Evolutionary conservation across 30 jellyfish, hydroid and myxozoan species (phyloP).

Genomic region (Mastigias papua): DNA sequence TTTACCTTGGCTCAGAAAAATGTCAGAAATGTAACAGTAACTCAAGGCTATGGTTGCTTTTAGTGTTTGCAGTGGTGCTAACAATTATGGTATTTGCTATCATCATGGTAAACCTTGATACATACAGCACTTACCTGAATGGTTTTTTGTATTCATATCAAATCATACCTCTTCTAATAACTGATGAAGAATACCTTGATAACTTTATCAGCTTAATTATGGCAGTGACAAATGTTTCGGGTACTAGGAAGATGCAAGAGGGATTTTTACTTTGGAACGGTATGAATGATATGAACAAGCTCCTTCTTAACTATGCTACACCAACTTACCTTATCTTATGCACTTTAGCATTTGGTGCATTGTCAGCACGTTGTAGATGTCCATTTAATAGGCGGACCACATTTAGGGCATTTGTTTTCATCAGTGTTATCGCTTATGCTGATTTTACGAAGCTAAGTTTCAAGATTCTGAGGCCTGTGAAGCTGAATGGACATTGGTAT

Average conservation of each 20-base stretch:
- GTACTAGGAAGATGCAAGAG: conserved; percentile 49
- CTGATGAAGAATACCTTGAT: conserved; percentile 20
- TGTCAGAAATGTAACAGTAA: conserved; percentile 35
- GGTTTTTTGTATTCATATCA: conserved; percentile 81
- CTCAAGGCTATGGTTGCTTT: conserved; percentile 1
- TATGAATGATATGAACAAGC: conserved; percentile 60
- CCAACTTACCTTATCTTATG: conserved; percentile 64
- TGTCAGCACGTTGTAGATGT: conserved; percentile 14
- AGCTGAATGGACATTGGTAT: background rate
- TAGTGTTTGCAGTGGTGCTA: background rate
- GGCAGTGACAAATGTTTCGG: conserved; percentile 47
- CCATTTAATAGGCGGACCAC: conserved; percentile 23
- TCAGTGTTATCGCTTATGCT: conserved; percentile 52
- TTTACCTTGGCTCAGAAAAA: conserved; percentile 70
- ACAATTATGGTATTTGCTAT: conserved; percentile 23
- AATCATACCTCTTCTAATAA: conserved; percentile 43
- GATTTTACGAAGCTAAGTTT: conserved; percentile 58
- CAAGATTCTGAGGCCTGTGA: conserved; percentile 42
- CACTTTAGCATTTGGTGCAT: conserved; percentile 35
- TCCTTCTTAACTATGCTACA: conserved; percentile 54
- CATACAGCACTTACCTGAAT: conserved; percentile 72
- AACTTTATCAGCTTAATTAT: conserved; percentile 31
- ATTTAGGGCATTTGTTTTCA: conserved; percentile 56
- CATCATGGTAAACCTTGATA: conserved; percentile 62
- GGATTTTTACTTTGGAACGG: conserved; percentile 66